Percentiles rank a stretch among this genome's conserved stretches.
Evolutionary conservation across 2,113 vertebrate species (phyloP).

Genomic region (Oreochromis spilurus): DNA sequence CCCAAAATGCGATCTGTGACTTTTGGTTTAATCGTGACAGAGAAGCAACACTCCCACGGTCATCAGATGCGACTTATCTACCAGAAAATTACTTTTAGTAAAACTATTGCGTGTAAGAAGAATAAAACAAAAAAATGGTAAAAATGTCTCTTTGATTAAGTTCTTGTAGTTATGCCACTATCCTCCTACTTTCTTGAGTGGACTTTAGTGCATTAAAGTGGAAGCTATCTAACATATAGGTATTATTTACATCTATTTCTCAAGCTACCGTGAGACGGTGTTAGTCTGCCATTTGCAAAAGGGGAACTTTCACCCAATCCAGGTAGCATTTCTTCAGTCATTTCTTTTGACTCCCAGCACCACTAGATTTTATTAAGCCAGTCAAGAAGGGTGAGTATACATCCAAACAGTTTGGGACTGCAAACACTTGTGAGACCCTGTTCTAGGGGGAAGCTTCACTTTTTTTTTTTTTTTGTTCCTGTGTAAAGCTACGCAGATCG

Average conservation of each 20-base stretch:
- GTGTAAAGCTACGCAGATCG: constrained; percentile 17
- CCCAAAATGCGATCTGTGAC: not conserved
- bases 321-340: constrained; percentile 31
- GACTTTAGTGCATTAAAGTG: not conserved
- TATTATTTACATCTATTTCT: not conserved
- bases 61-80: not conserved
- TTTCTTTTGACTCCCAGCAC: constrained; percentile 26
- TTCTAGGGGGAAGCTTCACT: constrained; percentile 33
- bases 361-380: not conserved
- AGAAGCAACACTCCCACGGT: not conserved
- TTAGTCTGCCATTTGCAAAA: not conserved
- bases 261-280: not conserved
- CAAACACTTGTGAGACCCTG: constrained; percentile 35
- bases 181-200: not conserved
- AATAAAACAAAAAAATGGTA: not conserved
- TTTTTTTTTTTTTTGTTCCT: constrained; percentile 13
- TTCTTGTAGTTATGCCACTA: not conserved
- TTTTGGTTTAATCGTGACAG: not conserved
- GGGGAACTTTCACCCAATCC: constrained; percentile 3
- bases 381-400: not conserved
- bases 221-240: not conserved
- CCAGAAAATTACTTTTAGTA: not conserved
- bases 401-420: constrained; percentile 13
- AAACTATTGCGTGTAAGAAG: not conserved
- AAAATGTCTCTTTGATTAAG: not conserved